Base-by-base conservation (phyloP, 2,888 invertebrate species). In the Erebia ligea region DNA sequence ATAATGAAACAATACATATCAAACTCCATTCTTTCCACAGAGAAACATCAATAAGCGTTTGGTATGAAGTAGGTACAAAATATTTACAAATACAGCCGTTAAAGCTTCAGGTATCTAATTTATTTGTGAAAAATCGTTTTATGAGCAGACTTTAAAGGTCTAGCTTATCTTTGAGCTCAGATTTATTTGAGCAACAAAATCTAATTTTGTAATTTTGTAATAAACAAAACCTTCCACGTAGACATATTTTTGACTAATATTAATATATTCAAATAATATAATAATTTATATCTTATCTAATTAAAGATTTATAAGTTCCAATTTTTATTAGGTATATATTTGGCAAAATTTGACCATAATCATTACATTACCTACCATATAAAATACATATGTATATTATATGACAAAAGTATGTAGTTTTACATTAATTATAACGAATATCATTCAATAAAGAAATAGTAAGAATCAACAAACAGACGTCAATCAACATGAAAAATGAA, bases 1-100 rank as follows among this genome's bases (percentile, higher is more conserved):
- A 50, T 52, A 70, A 64, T 58, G 58, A 66, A 70, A 63, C 15
- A 66, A 57, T 48, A 71, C 34, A 48, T 6, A 34, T 62, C 54
- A 42, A 19, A 58, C 34, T 58, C 15, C 15, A 58, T 40, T 21
- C 57, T 68, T 65, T 61, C 40, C 61, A 61, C 59, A 70, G 19
- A 62, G 21, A 70, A 45, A 40, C 19, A 50, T 54, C 56, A 21
- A 61, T 42, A 58, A 70, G 67, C 67, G 17, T 64, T 52, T 64
- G 52, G 52, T 52, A 52, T 64, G 10, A 17, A 64, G 17, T 64
- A 52, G 34, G 17, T 64, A 56, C 13, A 15, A 17, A 54, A 64
- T 50, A 34, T n/a, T 50, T 50, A 34, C 11, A 54, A 34, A 11
- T 52, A 21, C 15, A 25, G 13, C 11, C 5, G 13, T 42, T 62